Conservation (phyloP, 2,888 invertebrate genomes). For the Pinctada fucata region DNA sequence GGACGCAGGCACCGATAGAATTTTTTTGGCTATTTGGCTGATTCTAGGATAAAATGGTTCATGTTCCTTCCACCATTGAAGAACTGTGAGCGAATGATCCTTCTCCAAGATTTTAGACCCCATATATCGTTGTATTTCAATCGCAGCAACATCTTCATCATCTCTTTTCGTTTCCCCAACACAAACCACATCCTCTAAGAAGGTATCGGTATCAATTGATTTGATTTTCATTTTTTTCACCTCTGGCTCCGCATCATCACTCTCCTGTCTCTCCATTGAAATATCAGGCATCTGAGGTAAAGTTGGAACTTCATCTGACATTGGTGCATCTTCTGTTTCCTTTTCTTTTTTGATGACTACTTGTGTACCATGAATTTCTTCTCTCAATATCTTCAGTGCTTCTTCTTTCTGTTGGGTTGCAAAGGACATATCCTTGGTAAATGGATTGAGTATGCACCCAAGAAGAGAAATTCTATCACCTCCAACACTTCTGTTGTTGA, state of each 20-base stretch:
- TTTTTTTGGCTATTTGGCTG: slow-evolving; percentile 9
- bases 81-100: neutral
- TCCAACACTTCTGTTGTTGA: neutral
- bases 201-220: slow-evolving; percentile 6
- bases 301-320: neutral
- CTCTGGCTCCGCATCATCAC: too few species aligned
- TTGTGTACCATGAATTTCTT: neutral
- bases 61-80: slow-evolving; percentile 14
- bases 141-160: too few species aligned
- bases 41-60: slow-evolving; percentile 20
- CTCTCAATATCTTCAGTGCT: neutral
- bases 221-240: neutral
- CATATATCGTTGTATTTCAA: too few species aligned
- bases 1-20: slow-evolving; percentile 14
- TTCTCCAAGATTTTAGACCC: neutral
- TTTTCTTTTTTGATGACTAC: neutral
- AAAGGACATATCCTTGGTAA: slow-evolving; percentile 10
- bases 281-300: too few species aligned
- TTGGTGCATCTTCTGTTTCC: too few species aligned
- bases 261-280: too few species aligned
- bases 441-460: neutral
- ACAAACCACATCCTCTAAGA: neutral
- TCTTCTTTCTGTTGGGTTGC: slow-evolving; percentile 4
- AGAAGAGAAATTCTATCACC: neutral
- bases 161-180: too few species aligned